These are phyloP conservation scores for Pachycephala philippinensis DNA, from an alignment of 2,113 vertebrate species.

Conservation along the genomic window DNA sequence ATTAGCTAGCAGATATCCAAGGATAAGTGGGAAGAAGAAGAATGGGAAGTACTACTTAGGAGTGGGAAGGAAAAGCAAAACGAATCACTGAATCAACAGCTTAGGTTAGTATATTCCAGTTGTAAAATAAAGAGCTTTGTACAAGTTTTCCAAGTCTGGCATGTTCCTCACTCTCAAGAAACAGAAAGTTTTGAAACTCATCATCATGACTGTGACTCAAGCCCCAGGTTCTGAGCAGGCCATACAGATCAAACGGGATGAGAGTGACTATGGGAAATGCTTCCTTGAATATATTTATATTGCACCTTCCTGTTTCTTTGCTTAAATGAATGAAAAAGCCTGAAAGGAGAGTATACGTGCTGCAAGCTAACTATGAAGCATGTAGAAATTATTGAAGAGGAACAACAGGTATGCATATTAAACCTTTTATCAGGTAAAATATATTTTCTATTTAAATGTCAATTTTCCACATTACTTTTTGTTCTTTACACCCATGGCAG, in stretches of 20 bases:
- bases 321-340: background rate
- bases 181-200: background rate
- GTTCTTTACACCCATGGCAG: background rate
- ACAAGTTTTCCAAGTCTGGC: background rate
- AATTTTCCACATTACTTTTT: background rate
- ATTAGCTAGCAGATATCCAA: background rate
- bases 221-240: background rate
- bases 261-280: background rate
- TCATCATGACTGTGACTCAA: background rate
- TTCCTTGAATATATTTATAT: background rate
- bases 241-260: background rate
- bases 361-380: background rate
- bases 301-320: background rate
- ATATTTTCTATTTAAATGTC: background rate
- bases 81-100: background rate
- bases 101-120: background rate
- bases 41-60: background rate
- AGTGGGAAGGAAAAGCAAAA: background rate
- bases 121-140: background rate
- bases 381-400: background rate
- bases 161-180: background rate
- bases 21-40: background rate
- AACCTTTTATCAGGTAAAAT: background rate
- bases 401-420: background rate
- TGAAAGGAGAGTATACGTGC: background rate